phyloP scores from a whole-genome alignment of 2,888 invertebrate genomes.

The Drosophila melanosoma region DNA sequence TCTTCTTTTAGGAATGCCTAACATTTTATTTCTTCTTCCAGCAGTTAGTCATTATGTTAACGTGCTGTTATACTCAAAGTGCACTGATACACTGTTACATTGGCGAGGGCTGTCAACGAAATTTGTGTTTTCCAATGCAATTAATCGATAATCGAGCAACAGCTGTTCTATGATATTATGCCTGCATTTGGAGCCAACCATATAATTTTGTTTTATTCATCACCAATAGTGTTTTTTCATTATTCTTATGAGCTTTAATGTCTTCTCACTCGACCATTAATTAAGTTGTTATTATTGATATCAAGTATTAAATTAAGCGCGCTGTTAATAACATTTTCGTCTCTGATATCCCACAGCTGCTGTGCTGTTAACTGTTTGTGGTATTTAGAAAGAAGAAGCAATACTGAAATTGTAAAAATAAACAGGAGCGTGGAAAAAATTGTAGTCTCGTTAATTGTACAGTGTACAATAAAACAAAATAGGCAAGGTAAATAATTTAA shows the following conservation, averaged over 20 bases:
- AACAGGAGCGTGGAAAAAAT: constrained; percentile 44
- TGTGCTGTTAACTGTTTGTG: background rate
- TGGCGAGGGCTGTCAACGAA: background rate
- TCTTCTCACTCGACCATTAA: background rate
- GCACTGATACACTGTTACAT: background rate
- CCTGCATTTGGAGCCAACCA: no score
- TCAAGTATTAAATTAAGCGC: background rate
- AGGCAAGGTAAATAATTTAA: constrained; percentile 25
- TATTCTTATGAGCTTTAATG: background rate
- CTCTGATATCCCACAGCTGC: background rate
- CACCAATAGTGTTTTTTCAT: background rate
- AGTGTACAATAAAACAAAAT: constrained; percentile 7
- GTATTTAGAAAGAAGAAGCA: constrained; percentile 18
- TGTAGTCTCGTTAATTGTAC: constrained; percentile 22
- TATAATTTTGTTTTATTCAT: background rate
- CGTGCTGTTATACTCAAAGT: constrained; percentile 36
- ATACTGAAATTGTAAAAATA: constrained; percentile 43
- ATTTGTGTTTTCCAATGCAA: background rate
- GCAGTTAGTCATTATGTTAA: constrained; percentile 18
- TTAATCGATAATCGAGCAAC: background rate
- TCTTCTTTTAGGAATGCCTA: constrained; percentile 45
- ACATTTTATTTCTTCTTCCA: constrained; percentile 27
- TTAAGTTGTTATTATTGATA: background rate
- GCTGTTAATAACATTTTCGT: constrained; percentile 5
- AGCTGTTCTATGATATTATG: background rate